Conservation (phyloP, 2,113 vertebrate species). For the Meles meles region DNA sequence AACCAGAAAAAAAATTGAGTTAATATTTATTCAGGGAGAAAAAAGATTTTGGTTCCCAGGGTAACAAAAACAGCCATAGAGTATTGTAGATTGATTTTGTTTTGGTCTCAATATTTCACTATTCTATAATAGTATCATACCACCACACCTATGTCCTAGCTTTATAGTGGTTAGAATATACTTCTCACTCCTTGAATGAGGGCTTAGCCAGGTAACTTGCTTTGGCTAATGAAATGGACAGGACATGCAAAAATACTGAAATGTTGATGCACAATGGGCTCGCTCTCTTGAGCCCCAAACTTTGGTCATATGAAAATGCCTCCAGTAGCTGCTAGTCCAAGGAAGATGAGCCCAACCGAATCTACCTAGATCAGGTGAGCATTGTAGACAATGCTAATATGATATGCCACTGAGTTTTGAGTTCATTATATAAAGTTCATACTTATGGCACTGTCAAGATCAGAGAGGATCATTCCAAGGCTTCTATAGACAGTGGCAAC, state of each 20-base stretch:
- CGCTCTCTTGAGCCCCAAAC: neutral
- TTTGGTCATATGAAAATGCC: constrained; percentile 10
- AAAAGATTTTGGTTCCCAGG: neutral
- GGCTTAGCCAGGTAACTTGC: neutral
- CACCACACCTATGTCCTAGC: neutral
- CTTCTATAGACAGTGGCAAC: neutral
- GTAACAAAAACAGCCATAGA: neutral
- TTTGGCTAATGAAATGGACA: neutral
- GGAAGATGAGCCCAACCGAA: neutral
- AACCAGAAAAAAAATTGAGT: neutral
- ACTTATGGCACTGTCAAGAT: neutral
- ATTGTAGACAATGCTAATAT: neutral
- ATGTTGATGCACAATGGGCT: neutral
- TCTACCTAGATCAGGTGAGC: neutral
- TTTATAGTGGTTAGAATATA: neutral
- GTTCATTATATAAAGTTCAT: neutral
- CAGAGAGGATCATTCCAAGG: neutral
- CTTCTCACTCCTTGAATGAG: neutral
- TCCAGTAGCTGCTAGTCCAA: neutral
- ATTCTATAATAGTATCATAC: too few species aligned
- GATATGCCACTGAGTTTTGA: neutral
- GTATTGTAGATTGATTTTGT: neutral
- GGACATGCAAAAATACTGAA: neutral
- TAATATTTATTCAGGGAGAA: neutral
- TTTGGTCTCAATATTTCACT: neutral